These are phyloP conservation scores for Tenthredo mesomela DNA, from an alignment of 2,888 invertebrate genomes.

Conservation along the genomic window DNA sequence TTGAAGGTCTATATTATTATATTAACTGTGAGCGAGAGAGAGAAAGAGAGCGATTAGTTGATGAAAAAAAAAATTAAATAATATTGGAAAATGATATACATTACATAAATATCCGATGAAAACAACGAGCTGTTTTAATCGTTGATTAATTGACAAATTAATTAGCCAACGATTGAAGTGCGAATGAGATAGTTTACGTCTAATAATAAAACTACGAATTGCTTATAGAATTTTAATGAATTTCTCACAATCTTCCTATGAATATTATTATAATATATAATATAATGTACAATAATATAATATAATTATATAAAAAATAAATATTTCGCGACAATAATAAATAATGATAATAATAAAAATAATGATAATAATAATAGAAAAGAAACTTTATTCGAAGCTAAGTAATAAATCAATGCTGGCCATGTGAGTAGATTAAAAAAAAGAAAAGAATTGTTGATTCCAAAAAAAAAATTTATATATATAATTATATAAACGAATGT, in stretches of 20 bases:
- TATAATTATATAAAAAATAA: slow-evolving; percentile 14
- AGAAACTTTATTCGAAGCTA: slow-evolving; percentile 34
- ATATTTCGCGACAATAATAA: slow-evolving; percentile 44
- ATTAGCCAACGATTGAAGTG: slow-evolving; percentile 5
- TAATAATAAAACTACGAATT: background rate
- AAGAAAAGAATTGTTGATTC: slow-evolving; percentile 55
- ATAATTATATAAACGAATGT: slow-evolving; percentile 27
- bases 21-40: background rate
- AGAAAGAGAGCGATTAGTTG: background rate
- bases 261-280: background rate
- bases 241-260: slow-evolving; percentile 33
- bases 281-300: slow-evolving; percentile 37
- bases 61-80: background rate
- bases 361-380: background rate
- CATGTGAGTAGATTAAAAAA: background rate
- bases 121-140: background rate
- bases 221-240: slow-evolving; percentile 24
- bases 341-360: background rate
- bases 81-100: background rate
- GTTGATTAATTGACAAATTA: background rate
- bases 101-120: background rate
- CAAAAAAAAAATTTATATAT: slow-evolving; percentile 41
- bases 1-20: slow-evolving; percentile 67
- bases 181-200: background rate
- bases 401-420: slow-evolving; percentile 12